phyloP scores from a whole-genome alignment of 2,888 invertebrate species.

The Hololepta plana region DNA sequence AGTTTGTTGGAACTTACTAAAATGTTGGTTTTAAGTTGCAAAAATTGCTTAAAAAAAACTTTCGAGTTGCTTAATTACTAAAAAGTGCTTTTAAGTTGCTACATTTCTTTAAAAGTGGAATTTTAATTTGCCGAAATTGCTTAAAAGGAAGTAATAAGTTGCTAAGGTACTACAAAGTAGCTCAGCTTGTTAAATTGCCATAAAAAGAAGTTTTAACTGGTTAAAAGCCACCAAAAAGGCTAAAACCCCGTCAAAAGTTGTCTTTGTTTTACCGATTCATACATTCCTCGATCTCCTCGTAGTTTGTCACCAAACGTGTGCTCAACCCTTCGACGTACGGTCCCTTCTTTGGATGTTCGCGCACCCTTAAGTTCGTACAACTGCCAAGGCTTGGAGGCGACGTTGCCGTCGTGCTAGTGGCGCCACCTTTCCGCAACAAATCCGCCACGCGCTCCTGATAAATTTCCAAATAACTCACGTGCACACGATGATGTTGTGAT shows the following conservation, averaged over 20 bases:
- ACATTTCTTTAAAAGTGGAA: no score
- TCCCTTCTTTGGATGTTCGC: slow-evolving; percentile 60
- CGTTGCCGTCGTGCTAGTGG: slow-evolving; percentile 1
- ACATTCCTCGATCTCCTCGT: slow-evolving; percentile 64
- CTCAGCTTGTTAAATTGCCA: no score
- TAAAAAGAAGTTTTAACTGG: no score
- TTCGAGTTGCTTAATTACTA: background rate
- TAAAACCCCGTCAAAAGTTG: background rate
- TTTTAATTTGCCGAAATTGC: no score
- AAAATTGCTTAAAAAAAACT: no score
- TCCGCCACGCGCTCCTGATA: slow-evolving; percentile 54
- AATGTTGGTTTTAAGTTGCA: no score
- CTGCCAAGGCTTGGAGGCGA: background rate
- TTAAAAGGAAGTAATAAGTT: no score
- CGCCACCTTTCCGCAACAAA: slow-evolving; percentile 30
- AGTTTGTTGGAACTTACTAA: no score
- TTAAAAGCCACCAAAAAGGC: background rate
- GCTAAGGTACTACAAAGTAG: no score
- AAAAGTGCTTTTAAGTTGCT: no score
- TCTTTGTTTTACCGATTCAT: slow-evolving; percentile 20
- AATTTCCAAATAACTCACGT: slow-evolving; percentile 52
- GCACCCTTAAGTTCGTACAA: slow-evolving; percentile 35
- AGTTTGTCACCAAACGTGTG: slow-evolving; percentile 70
- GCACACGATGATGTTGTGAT: slow-evolving; percentile 68
- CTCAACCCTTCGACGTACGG: slow-evolving; percentile 76